Conservation (phyloP, 2,797 vertebrate species). For the Phoxinus dragarum region DNA sequence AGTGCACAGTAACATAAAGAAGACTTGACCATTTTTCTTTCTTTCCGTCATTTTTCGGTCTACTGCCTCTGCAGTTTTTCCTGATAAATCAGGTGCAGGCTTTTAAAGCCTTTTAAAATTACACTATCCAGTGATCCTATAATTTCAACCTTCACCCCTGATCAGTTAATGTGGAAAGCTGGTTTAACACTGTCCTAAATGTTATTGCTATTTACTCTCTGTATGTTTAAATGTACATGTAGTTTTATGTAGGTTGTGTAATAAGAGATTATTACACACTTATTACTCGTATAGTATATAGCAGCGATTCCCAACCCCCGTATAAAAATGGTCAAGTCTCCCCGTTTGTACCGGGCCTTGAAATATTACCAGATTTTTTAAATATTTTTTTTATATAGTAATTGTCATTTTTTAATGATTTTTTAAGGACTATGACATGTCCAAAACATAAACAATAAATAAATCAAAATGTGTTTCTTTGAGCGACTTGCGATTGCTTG, state of each 20-base stretch:
- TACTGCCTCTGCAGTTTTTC: constrained; percentile 5
- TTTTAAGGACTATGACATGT: no score
- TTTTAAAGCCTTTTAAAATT: constrained; percentile 20
- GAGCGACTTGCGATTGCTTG: no score
- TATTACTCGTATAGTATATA: neutral
- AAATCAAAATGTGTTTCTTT: no score
- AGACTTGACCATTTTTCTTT: constrained; percentile 7
- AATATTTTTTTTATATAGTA: no score
- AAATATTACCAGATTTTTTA: no score
- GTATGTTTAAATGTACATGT: neutral
- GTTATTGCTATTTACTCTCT: neutral
- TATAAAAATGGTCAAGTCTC: no score
- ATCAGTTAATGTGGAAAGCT: constrained; percentile 28
- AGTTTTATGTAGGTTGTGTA: neutral
- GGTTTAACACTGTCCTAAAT: constrained; percentile 10
- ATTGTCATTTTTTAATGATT: no score
- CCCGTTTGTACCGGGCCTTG: no score
- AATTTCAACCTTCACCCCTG: neutral
- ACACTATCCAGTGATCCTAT: constrained; percentile 1
- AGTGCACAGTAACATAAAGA: neutral
- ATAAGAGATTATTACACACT: neutral
- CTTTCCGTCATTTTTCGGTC: neutral
- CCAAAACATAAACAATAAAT: no score
- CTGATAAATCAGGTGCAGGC: constrained; percentile 19
- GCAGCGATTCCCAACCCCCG: no score